Conservation (phyloP, 2,888 invertebrate genomes). For the Drosophila atroscutellata region DNA sequence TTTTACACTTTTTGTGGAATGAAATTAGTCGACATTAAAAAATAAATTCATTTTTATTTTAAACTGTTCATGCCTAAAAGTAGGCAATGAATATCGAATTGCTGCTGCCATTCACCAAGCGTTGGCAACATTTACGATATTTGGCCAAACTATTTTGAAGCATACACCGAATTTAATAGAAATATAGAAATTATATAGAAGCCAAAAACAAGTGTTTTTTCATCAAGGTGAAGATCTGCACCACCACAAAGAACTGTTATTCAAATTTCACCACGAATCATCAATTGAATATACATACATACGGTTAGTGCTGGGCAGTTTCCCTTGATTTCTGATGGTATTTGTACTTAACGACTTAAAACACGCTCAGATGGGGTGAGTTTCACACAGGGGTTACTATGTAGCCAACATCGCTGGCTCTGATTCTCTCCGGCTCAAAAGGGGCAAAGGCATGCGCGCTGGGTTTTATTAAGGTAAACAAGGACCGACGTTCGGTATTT, state of each 20-base stretch:
- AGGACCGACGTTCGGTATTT: slow-evolving; percentile 74
- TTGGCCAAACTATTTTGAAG: neutral
- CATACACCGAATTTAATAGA: neutral
- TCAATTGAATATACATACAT: slow-evolving; percentile 17
- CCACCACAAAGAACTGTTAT: neutral
- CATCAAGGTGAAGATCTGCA: neutral
- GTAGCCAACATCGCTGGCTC: slow-evolving; percentile 26
- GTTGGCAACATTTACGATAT: neutral
- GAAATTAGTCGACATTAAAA: neutral
- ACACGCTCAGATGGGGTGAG: slow-evolving; percentile 24
- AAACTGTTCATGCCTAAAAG: neutral
- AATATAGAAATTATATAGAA: neutral
- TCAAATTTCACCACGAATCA: slow-evolving; percentile 35
- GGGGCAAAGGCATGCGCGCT: slow-evolving; percentile 27
- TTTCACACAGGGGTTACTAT: slow-evolving; percentile 19
- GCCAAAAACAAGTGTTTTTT: neutral
- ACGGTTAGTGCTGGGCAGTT: neutral
- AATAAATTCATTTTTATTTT: neutral
- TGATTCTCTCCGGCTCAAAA: slow-evolving; percentile 11
- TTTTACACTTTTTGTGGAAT: neutral
- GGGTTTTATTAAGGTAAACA: slow-evolving; percentile 74
- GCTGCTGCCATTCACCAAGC: neutral
- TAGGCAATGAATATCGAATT: neutral
- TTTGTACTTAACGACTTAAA: slow-evolving; percentile 23
- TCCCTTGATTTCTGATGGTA: slow-evolving; percentile 22